phyloP scores from a whole-genome alignment of 92 coral and sea anemone species.

The Pocillopora meandrina region DNA sequence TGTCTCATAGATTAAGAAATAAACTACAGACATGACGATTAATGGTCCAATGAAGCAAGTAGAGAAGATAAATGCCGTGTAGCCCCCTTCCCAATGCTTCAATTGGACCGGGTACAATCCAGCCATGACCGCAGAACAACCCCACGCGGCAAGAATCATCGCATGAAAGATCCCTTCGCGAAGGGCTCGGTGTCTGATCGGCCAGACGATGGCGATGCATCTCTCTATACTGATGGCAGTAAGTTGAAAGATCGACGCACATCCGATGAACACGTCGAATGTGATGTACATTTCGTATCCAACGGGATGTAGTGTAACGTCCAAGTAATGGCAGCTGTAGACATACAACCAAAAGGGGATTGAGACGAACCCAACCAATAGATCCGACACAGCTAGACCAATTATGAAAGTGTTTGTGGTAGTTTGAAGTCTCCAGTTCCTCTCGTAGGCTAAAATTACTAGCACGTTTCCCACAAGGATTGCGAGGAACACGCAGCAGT shows the following conservation, averaged over 20 bases:
- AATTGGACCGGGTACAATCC: constrained; percentile 76
- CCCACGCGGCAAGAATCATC: constrained; percentile 76
- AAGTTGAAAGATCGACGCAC: constrained; percentile 89
- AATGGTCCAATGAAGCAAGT: constrained; percentile 73
- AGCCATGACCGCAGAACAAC: constrained; percentile 68
- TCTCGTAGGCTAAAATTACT: constrained; percentile 71
- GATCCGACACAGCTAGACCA: constrained; percentile 82
- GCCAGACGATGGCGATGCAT: constrained; percentile 81
- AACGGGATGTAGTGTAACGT: constrained; percentile 39
- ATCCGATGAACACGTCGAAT: constrained; percentile 84
- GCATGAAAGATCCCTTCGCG: constrained; percentile 59
- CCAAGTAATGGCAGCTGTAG: constrained; percentile 53
- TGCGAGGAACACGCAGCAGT: constrained; percentile 47
- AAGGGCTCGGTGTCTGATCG: constrained; percentile 78
- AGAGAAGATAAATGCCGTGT: constrained; percentile 62
- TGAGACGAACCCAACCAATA: constrained; percentile 78
- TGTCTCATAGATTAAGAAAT: constrained; percentile 62
- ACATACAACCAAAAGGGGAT: constrained; percentile 86
- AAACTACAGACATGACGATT: constrained; percentile 62
- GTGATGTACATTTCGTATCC: constrained; percentile 77
- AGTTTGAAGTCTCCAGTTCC: constrained; percentile 83
- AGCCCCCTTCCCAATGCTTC: constrained; percentile 75
- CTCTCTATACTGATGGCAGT: constrained; percentile 91
- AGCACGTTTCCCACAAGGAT: constrained; percentile 75
- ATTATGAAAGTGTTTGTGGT: constrained; percentile 75